These are phyloP conservation scores for Tipula lateralis DNA, from an alignment of 2,888 invertebrate species.

Conservation along the genomic window DNA sequence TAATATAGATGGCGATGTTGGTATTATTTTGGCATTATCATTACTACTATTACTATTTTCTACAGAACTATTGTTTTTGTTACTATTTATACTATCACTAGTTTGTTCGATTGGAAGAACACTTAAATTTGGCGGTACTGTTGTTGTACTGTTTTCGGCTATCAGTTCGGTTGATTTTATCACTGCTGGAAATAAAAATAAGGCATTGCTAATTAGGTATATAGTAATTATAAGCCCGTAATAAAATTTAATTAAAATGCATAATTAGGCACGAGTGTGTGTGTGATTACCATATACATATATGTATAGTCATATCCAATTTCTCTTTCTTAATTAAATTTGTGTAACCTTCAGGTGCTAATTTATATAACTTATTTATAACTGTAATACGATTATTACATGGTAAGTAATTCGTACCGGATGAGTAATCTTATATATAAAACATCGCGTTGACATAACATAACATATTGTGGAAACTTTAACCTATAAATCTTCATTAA, in stretches of 20 bases:
- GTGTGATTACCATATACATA: no score
- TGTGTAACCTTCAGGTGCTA: background rate
- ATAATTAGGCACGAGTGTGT: background rate
- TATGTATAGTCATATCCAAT: background rate
- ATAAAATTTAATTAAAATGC: background rate
- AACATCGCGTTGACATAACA: background rate
- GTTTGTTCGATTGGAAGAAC: background rate
- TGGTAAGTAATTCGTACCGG: background rate
- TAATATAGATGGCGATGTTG: background rate
- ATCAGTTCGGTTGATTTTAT: background rate
- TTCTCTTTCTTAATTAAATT: background rate
- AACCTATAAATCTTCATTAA: background rate
- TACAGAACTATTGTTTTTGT: background rate
- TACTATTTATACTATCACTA: background rate
- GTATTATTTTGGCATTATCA: background rate
- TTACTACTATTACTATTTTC: background rate
- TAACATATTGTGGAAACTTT: background rate
- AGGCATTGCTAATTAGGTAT: background rate
- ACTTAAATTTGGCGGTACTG: background rate
- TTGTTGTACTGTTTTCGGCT: background rate
- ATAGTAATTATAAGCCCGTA: background rate
- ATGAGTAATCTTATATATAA: background rate
- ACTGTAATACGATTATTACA: background rate
- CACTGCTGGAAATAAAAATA: background rate
- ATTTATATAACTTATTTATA: background rate